Evolutionary conservation across 2,888 invertebrate genomes (phyloP).

Genomic region (Crematogaster levior): DNA sequence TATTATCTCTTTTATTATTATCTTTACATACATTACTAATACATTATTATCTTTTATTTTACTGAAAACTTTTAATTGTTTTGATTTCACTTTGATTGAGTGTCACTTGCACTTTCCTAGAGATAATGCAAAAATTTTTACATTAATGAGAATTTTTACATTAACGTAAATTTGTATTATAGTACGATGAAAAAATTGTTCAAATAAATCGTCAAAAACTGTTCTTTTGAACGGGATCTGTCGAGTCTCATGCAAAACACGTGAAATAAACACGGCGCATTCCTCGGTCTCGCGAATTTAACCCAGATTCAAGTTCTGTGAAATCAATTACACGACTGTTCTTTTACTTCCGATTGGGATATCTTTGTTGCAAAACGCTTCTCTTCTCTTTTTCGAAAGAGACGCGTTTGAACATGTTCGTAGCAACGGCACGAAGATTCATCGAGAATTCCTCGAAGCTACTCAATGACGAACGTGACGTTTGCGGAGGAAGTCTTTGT

Average conservation of each 20-base stretch:
- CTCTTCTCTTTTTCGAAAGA: constrained; percentile 18
- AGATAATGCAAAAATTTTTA: neutral
- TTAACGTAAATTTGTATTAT: neutral
- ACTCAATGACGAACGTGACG: constrained; percentile 41
- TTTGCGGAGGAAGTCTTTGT: constrained; percentile 23
- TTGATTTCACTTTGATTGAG: no score
- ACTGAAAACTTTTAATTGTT: no score
- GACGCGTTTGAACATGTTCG: constrained; percentile 5
- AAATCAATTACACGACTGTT: constrained; percentile 31
- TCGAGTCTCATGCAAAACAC: neutral
- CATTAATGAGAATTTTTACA: neutral
- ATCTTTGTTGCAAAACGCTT: constrained; percentile 41
- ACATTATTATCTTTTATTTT: no score
- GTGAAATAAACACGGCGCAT: constrained; percentile 19
- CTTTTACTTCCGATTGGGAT: constrained; percentile 35
- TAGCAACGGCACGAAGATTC: constrained; percentile 21
- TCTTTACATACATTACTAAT: no score
- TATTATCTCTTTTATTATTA: neutral
- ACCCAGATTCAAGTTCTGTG: constrained; percentile 48
- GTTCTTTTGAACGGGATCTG: neutral
- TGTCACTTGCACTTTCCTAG: neutral
- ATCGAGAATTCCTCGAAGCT: constrained; percentile 42
- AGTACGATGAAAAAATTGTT: neutral
- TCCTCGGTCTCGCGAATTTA: constrained; percentile 23
- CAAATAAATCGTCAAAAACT: neutral